A percentile compares a stretch with the other conserved stretches of the same genome.
phyloP scores from a whole-genome alignment of 2,797 vertebrate species.

The Anguilla megastoma region DNA sequence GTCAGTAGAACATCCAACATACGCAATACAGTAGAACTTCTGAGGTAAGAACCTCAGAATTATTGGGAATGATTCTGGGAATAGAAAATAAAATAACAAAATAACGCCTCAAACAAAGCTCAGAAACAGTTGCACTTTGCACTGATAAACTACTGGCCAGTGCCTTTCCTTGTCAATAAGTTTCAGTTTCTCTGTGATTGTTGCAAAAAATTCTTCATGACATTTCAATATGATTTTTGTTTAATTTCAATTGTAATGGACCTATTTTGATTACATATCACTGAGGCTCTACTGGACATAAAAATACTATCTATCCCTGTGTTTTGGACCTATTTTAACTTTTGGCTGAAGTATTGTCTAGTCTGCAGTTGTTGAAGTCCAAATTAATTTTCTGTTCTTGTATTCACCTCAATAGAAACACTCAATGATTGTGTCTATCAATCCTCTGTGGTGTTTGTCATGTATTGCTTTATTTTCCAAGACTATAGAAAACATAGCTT shows the following conservation, averaged over 20 bases:
- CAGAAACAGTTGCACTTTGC: too few species aligned
- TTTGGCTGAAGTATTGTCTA: background rate
- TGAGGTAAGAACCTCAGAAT: too few species aligned
- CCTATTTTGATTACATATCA: too few species aligned
- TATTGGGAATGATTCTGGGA: too few species aligned
- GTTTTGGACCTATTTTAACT: too few species aligned
- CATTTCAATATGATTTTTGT: background rate
- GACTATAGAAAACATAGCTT: constrained; percentile 38
- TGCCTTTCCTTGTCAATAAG: background rate
- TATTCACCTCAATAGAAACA: constrained; percentile 65
- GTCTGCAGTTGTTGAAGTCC: background rate
- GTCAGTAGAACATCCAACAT: background rate
- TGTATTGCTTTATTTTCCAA: constrained; percentile 38
- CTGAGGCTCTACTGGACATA: too few species aligned
- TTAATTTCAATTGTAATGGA: too few species aligned
- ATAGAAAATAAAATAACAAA: too few species aligned
- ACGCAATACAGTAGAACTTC: background rate
- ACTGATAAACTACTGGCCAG: too few species aligned
- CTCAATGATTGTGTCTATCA: constrained; percentile 44
- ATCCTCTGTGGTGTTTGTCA: constrained; percentile 55
- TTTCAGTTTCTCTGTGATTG: background rate
- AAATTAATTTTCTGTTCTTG: constrained; percentile 68
- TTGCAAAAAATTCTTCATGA: background rate
- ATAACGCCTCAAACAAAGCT: too few species aligned
- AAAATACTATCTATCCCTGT: too few species aligned